Conservation (phyloP, 2,113 vertebrate species). For the Peromyscus maniculatus region DNA sequence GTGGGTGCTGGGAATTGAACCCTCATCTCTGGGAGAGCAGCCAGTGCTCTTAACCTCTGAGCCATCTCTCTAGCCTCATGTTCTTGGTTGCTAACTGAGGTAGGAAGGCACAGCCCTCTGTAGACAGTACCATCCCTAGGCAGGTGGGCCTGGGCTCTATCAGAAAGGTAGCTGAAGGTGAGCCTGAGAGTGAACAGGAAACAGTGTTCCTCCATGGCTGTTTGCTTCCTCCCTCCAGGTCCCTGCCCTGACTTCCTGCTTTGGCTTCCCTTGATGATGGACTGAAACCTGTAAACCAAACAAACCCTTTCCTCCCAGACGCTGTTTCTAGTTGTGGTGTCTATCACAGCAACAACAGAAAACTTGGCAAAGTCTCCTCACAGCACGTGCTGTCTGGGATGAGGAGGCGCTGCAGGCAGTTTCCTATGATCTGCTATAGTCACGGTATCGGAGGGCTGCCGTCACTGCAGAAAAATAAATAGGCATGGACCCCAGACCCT, state of each 20-base stretch:
- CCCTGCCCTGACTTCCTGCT: background rate
- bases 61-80: background rate
- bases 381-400: background rate
- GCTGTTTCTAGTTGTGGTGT: background rate
- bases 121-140: background rate
- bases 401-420: background rate
- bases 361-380: background rate
- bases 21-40: background rate
- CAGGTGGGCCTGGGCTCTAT: background rate
- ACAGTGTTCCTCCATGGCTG: background rate
- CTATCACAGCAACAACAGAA: background rate
- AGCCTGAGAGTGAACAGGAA: background rate
- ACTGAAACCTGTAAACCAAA: background rate
- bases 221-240: background rate
- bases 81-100: background rate
- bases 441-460: background rate
- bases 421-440: background rate
- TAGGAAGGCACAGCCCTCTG: background rate
- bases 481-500: too few relatives aligned
- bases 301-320: background rate
- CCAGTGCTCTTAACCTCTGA: background rate
- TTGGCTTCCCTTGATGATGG: background rate
- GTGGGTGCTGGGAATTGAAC: background rate
- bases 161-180: background rate
- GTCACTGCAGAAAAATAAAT: background rate